Conservation (phyloP, 2,113 vertebrate genomes). For the Bos javanicus region DNA sequence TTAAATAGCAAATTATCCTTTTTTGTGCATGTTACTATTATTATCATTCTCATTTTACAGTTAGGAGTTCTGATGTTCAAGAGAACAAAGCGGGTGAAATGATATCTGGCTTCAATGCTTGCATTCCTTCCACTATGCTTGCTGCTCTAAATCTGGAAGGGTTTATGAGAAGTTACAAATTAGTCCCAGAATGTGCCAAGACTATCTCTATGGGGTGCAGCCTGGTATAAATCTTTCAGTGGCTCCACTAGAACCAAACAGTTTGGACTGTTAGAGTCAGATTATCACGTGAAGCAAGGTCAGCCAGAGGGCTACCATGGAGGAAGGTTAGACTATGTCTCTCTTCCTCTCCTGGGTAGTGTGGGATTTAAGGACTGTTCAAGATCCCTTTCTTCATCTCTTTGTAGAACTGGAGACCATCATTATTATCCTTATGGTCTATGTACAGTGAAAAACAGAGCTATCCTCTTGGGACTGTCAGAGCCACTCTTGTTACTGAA, state of each 20-base stretch:
- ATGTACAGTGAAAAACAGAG: neutral
- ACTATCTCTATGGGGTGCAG: neutral
- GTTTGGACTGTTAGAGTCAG: neutral
- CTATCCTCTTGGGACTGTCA: neutral
- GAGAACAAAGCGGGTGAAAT: neutral
- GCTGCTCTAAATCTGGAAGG: neutral
- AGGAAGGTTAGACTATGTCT: neutral
- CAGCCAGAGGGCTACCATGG: neutral
- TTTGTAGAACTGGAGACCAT: neutral
- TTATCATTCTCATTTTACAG: neutral
- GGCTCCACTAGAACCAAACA: neutral
- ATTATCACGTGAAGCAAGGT: neutral
- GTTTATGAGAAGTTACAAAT: neutral
- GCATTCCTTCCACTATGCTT: neutral
- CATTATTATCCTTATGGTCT: neutral
- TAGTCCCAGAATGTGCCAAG: neutral
- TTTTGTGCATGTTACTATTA: neutral
- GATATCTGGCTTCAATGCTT: neutral
- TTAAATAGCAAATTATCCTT: constrained; percentile 3
- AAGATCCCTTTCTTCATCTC: neutral
- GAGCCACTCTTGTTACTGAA: neutral
- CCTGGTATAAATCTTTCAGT: neutral
- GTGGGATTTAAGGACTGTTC: neutral
- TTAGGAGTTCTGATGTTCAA: neutral
- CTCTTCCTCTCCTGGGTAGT: neutral